phyloP scores from a whole-genome alignment of 2,888 invertebrate genomes.

The Caenorhabditis becei region DNA sequence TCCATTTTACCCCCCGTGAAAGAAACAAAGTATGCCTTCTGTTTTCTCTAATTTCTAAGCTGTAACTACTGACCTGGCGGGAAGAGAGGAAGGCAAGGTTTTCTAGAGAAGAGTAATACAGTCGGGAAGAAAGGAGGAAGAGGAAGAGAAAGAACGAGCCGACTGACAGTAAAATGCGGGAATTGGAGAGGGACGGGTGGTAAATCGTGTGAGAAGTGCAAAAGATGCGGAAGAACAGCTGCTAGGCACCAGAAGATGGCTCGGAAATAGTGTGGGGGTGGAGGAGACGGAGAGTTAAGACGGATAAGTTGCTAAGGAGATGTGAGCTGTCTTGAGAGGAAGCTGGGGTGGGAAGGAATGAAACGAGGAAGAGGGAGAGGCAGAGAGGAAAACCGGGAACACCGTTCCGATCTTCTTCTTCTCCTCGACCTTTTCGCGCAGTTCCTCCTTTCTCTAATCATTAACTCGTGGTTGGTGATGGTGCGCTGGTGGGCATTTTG shows the following conservation, averaged over 20 bases:
- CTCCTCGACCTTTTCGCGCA: not conserved
- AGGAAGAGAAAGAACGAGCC: not conserved
- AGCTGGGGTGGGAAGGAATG: not conserved
- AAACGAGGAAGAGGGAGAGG: not conserved
- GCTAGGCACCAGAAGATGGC: constrained; percentile 1
- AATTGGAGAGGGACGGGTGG: too few relatives aligned
- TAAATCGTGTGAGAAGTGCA: not conserved
- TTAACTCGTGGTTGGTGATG: constrained; percentile 83
- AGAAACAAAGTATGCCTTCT: not conserved
- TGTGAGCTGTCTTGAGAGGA: not conserved
- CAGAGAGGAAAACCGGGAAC: constrained; percentile 4
- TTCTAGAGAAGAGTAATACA: too few relatives aligned
- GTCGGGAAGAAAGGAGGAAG: not conserved
- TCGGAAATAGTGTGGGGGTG: not conserved
- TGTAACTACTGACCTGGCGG: not conserved
- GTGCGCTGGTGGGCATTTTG: not conserved
- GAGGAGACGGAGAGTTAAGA: not conserved
- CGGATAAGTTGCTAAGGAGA: not conserved
- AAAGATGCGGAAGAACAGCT: constrained; percentile 1
- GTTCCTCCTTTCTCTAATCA: constrained; percentile 67
- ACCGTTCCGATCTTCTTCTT: constrained; percentile 13
- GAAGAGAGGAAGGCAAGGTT: not conserved
- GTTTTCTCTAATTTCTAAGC: not conserved
- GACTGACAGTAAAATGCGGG: not conserved
- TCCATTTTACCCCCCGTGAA: constrained; percentile 11